Conservation (phyloP, 2,113 vertebrate species). For the Elanoides forficatus region DNA sequence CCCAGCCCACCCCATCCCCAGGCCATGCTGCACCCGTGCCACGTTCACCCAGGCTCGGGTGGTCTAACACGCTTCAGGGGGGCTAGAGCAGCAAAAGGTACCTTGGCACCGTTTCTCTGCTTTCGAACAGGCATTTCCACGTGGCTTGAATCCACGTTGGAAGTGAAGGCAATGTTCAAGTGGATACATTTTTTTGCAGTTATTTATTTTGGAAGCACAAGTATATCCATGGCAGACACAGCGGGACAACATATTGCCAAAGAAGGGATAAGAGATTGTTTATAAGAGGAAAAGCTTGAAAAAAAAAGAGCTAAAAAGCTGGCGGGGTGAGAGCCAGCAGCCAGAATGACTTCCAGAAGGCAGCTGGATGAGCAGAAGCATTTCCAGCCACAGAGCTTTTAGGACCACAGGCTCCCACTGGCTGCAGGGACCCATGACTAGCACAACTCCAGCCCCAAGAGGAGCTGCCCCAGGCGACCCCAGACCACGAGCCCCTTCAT, state of each 20-base stretch:
- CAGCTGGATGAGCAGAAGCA: background rate
- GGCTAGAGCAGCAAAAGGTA: background rate
- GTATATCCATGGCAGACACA: background rate
- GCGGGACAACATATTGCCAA: background rate
- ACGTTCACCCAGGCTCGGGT: rapidly evolving
- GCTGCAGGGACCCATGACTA: background rate
- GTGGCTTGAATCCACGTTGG: background rate
- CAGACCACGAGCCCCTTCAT: background rate
- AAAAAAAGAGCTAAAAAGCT: background rate
- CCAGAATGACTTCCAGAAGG: background rate
- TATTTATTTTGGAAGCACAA: slow-evolving; percentile 39
- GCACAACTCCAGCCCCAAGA: background rate
- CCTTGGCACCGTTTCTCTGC: rapidly evolving
- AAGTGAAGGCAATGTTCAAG: background rate
- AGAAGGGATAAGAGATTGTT: slow-evolving; percentile 1
- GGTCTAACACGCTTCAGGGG: rapidly evolving
- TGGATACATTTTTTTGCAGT: background rate
- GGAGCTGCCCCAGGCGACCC: rapidly evolving
- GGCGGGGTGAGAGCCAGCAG: background rate
- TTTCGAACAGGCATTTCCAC: background rate
- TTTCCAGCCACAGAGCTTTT: background rate
- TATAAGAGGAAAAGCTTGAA: background rate
- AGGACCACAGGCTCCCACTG: background rate
- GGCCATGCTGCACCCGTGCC: rapidly evolving
- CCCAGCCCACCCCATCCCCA: background rate